A percentile compares a stretch with the other conserved stretches of the same genome.
Conservation (phyloP, 2,888 invertebrate genomes). For the Tryphoninae sp. region DNA sequence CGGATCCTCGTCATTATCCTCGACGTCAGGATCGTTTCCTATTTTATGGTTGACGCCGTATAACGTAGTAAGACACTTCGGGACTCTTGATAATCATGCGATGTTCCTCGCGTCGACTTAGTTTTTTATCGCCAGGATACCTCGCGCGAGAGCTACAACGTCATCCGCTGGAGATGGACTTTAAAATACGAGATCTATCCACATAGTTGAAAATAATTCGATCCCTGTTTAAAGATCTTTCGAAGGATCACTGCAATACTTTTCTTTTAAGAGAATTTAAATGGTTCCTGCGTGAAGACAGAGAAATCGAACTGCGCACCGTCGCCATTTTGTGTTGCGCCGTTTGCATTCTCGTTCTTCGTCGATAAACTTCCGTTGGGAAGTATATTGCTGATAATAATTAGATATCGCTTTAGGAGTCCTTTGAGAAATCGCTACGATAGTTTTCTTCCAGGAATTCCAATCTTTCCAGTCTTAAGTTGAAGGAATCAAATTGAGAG, state of each 20-base stretch:
- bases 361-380: no score
- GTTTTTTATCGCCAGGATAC: neutral
- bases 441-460: no score
- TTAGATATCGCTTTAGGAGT: no score
- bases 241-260: neutral
- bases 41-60: constrained; percentile 44
- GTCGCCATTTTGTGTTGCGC: no score
- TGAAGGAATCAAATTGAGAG: no score
- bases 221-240: neutral
- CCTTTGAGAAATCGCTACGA: no score
- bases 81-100: constrained; percentile 19
- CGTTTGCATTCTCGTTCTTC: no score
- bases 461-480: no score
- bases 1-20: constrained; percentile 17
- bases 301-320: no score
- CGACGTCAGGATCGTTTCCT: constrained; percentile 23
- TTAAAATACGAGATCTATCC: neutral
- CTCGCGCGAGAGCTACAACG: no score
- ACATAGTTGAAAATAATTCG: neutral
- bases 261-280: neutral
- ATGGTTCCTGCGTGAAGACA: no score
- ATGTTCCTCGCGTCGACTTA: constrained; percentile 13
- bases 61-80: constrained; percentile 4
- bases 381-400: no score
- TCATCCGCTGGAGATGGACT: neutral